A percentile compares a stretch with the other conserved stretches of the same genome.
Conservation (phyloP, 2,797 vertebrate genomes). For the Heterohyrax brucei region DNA sequence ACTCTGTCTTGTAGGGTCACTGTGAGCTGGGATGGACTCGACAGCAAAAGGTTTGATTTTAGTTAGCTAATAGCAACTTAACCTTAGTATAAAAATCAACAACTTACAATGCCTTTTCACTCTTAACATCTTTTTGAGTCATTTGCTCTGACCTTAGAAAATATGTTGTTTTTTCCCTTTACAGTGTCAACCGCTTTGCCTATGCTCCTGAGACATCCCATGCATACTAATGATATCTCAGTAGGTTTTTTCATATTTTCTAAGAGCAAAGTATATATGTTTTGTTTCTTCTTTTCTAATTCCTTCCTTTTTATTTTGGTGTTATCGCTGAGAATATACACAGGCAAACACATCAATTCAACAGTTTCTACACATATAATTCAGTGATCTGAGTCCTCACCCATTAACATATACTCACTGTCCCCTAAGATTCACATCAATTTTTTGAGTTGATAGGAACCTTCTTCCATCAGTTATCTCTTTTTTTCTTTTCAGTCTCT, state of each 20-base stretch:
- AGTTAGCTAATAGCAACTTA: background rate
- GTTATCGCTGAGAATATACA: no score
- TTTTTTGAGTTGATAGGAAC: background rate
- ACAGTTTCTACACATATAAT: no score
- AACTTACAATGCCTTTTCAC: slow-evolving; percentile 17
- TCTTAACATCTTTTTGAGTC: slow-evolving; percentile 30
- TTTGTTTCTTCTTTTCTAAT: background rate
- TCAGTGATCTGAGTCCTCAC: no score
- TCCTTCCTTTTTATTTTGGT: background rate
- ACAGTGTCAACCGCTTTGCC: background rate
- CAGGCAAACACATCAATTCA: no score
- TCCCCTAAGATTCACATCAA: no score
- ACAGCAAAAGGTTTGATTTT: no score
- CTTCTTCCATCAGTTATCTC: background rate
- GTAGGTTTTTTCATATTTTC: background rate
- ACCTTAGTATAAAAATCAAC: slow-evolving; percentile 3
- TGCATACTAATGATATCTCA: background rate
- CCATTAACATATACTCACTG: no score
- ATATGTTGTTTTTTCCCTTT: slow-evolving; percentile 1
- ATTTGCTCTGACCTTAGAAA: slow-evolving; percentile 46
- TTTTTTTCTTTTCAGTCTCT: slow-evolving; percentile 32
- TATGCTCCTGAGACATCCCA: background rate
- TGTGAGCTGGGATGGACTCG: no score
- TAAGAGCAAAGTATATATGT: background rate
- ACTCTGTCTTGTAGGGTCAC: no score